A percentile compares a stretch with the other conserved stretches of the same genome.
phyloP scores from a whole-genome alignment of 2,797 vertebrate species.

The Gymnothorax javanicus region DNA sequence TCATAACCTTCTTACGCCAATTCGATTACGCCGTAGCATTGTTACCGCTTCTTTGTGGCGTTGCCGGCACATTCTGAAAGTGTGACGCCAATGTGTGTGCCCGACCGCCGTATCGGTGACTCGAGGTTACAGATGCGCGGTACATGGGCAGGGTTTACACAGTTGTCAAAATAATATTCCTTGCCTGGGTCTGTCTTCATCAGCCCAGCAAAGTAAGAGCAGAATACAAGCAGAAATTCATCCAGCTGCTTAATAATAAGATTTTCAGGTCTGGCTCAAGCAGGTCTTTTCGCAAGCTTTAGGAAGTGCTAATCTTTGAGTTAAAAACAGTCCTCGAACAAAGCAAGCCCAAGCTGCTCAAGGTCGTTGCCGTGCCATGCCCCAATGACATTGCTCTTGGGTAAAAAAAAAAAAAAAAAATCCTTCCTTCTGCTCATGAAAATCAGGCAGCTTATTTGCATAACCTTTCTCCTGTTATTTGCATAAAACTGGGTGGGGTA shows the following conservation, averaged over 20 bases:
- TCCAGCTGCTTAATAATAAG: neutral
- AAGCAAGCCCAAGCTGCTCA: conserved; percentile 13
- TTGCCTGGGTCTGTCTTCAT: neutral
- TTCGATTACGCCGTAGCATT: neutral
- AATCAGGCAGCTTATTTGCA: conserved; percentile 12
- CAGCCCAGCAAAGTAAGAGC: conserved; percentile 14
- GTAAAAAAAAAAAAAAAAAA: neutral
- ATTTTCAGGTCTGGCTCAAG: neutral
- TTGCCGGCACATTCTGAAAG: neutral
- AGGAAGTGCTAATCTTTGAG: neutral
- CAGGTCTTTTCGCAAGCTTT: neutral
- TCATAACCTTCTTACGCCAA: conserved; percentile 10
- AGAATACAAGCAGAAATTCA: neutral
- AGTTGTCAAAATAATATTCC: conserved; percentile 17
- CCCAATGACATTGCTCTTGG: neutral
- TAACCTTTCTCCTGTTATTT: neutral
- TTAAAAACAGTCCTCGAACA: neutral
- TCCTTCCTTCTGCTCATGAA: neutral
- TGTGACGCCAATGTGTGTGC: neutral
- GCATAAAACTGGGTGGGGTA: conserved; percentile 8
- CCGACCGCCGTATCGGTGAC: neutral
- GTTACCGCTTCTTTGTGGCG: neutral
- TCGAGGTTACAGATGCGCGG: neutral
- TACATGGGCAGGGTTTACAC: conserved; percentile 10
- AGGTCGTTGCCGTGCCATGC: neutral